Evolutionary conservation across 2,113 vertebrate species (phyloP).

Genomic region (Sorex fumeus): DNA sequence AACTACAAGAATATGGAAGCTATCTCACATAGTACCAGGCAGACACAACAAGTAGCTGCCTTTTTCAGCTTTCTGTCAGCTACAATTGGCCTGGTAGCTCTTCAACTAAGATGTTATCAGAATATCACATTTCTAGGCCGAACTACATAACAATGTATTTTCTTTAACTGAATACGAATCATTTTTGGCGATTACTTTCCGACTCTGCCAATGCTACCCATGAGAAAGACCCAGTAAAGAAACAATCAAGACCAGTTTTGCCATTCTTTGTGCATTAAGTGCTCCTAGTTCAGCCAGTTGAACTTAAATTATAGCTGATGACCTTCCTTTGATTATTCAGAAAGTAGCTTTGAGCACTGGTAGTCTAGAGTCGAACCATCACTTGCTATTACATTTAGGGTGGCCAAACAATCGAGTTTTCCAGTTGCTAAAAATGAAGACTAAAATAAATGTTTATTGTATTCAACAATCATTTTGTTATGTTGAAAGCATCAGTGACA

Average conservation of each 20-base stretch:
- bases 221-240: not conserved
- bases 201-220: not conserved
- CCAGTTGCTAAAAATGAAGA: not conserved
- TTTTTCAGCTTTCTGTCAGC: not conserved
- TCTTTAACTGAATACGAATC: not conserved
- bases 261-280: not conserved
- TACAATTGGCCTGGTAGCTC: not conserved
- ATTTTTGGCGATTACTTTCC: not conserved
- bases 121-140: constrained; percentile 3
- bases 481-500: not conserved
- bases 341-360: too few relatives aligned
- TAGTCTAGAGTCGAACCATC: not conserved
- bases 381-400: not conserved
- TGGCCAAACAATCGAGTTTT: constrained; percentile 30
- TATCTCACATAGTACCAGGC: too few relatives aligned
- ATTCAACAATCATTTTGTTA: not conserved
- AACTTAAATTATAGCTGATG: not conserved
- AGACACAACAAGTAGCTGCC: not conserved
- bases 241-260: not conserved
- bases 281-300: not conserved
- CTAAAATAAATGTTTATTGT: not conserved
- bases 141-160: constrained; percentile 31
- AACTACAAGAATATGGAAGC: not conserved
- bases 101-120: constrained; percentile 41
- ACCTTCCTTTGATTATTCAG: not conserved